Evolutionary conservation across 2,888 invertebrate genomes (phyloP), one percentile per base, ranked within the genome.

Genomic region (Hipparchia sbordonii): DNA sequence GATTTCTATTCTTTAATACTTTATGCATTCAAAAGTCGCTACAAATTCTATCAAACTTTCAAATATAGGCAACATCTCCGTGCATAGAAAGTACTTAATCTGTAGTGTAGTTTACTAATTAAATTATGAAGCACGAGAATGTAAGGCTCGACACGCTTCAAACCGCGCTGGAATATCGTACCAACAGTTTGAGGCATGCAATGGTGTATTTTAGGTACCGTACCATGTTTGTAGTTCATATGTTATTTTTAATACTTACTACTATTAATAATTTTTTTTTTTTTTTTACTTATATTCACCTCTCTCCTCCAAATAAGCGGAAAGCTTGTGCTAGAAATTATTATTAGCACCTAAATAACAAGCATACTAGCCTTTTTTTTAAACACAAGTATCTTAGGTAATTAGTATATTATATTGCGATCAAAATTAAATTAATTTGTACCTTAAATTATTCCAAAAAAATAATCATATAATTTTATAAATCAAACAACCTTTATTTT

Each of bases 41-140:
- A 13, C 10, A 10, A 4, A 60, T 45, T 6, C 10, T 45, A 57
- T n/a, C 7, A 52, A 65, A 46, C 33, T 10, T 48, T 48, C n/a
- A 67, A 23, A 56, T 48, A 48, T 33, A 33, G 23, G 68, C 94
- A 94, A 93, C 94, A 93, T 94, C 92, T 90, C 87, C 89, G 89
- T 89, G 91, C 82, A 86, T 74, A 72, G 71, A 72, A 71, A 70
- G 73, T 77, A 76, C 74, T 79, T 80, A 76, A 80, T 80, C 60
- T 76, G 83, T 89, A 87, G 85, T 79, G 77, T 87, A 87, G 85
- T 76, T 79, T 72, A 78, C 72, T 77, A 79, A 79, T 75, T 79
- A 68, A 72, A 74, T 79, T 84, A 80, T 67, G 46, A 69, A 62
- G 62, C 72, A 70, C 72, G 59, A 68, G 39, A 71, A 72, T 72